Evolutionary conservation across 1,140 invertebrate genomes (phyloP).

Genomic region (Drosophila nasuta): DNA sequence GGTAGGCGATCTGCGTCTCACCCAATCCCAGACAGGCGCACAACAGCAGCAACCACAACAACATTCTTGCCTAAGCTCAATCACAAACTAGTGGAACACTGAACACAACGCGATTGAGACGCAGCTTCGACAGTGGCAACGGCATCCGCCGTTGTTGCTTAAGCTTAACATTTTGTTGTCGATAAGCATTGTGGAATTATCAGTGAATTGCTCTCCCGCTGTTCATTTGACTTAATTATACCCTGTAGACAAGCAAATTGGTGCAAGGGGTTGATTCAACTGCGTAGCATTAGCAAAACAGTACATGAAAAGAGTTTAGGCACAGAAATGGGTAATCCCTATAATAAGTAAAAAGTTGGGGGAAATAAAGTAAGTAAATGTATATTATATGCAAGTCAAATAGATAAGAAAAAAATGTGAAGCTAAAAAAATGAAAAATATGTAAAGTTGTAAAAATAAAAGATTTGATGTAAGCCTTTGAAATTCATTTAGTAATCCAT

Average conservation of each 20-base stretch:
- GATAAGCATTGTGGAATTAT: slow-evolving; percentile 60
- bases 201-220: slow-evolving; percentile 58
- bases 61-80: slow-evolving; percentile 5
- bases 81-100: slow-evolving; percentile 5
- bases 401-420: no score
- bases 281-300: neutral
- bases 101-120: slow-evolving; percentile 4
- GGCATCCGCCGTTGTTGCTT: slow-evolving; percentile 37
- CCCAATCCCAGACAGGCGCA: slow-evolving; percentile 5
- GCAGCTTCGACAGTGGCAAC: slow-evolving; percentile 33
- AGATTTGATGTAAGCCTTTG: no score
- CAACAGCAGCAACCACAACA: slow-evolving; percentile 24
- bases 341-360: no score
- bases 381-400: no score
- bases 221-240: slow-evolving; percentile 38
- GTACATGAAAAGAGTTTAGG: no score
- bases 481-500: no score
- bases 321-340: no score
- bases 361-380: no score
- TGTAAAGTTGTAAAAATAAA: no score
- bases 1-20: slow-evolving; percentile 55
- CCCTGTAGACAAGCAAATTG: neutral
- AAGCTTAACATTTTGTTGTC: slow-evolving; percentile 28
- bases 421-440: no score
- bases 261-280: slow-evolving; percentile 1